Evolutionary conservation across 2,113 vertebrate species (phyloP), one percentile per base, ranked within the genome.

Genomic region (Colius striatus): DNA sequence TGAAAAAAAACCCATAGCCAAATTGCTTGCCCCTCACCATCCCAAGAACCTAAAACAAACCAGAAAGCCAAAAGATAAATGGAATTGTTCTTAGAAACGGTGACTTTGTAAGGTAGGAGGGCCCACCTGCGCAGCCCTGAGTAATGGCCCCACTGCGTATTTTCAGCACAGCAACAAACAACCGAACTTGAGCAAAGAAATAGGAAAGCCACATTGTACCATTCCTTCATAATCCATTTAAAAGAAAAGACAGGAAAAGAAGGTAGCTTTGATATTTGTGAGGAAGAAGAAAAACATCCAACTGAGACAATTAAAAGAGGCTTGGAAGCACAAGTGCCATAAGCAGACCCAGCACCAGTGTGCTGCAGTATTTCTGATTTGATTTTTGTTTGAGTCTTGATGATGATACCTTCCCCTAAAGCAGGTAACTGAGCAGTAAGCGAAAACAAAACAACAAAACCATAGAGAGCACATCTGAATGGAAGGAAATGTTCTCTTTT

Each of bases 401-500:
- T 3, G 68, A 68, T 21, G 54, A 51, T 92, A 78, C 84, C 36
- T 62, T 88, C 47, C 93, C 82, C 91, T 90, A 65, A 86, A 96
- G 91, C 95, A 70, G 73, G 82, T 75, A 91, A 38, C 77, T 67
- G 58, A 27, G 72, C 76, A 87, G 51, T 74, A 82, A 58, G 48
- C 68, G 34, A 94, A 94, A 86, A 84, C 32, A 65, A 54, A 92
- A 60, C 51, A 85, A 73, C 71, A 79, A 85, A 96, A 87, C 54
- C 89, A 60, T 29, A 36, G 73, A 89, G 93, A 80, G 57, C 51
- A 83, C 71, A 97, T 95, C 92, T 84, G 67, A 87, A 83, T 96
- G 80, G 92, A 93, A 96, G 89, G 77, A 91, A 97, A 96, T 92
- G 81, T 57, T 91, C 84, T 80, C 90, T 95, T 95, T 93, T 61